phyloP scores from a whole-genome alignment of 2,113 vertebrate genomes.

The Rhegmatorhina hoffmannsi region DNA sequence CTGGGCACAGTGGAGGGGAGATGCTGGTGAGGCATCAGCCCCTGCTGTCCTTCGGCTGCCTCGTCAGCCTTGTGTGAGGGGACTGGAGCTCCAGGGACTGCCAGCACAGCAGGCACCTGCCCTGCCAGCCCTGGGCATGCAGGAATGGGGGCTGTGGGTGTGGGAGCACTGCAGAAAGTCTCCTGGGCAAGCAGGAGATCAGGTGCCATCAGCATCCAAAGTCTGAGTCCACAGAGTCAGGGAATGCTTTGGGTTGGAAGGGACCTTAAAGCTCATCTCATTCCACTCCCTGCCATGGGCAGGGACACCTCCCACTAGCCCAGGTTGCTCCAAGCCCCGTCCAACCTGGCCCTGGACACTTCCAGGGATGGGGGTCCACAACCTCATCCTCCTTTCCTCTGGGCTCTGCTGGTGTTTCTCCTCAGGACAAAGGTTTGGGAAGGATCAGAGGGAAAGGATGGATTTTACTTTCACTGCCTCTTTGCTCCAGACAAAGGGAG shows the following conservation, averaged over 20 bases:
- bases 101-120: accelerated
- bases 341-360: background rate
- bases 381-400: background rate
- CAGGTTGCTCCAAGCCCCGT: background rate
- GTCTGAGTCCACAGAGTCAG: accelerated
- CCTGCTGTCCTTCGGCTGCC: accelerated
- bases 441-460: background rate
- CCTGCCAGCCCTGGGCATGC: background rate
- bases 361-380: background rate
- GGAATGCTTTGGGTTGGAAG: background rate
- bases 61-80: background rate
- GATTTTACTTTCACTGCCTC: background rate
- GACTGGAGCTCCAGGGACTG: background rate
- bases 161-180: background rate
- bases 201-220: background rate
- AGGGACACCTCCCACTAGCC: background rate
- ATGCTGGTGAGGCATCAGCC: background rate
- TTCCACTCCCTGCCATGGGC: background rate
- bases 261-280: background rate
- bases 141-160: accelerated
- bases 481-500: background rate
- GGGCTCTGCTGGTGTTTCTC: background rate
- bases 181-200: accelerated
- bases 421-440: background rate
- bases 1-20: background rate